phyloP scores from a whole-genome alignment of 2,797 vertebrate genomes.

The Potorous gilbertii region DNA sequence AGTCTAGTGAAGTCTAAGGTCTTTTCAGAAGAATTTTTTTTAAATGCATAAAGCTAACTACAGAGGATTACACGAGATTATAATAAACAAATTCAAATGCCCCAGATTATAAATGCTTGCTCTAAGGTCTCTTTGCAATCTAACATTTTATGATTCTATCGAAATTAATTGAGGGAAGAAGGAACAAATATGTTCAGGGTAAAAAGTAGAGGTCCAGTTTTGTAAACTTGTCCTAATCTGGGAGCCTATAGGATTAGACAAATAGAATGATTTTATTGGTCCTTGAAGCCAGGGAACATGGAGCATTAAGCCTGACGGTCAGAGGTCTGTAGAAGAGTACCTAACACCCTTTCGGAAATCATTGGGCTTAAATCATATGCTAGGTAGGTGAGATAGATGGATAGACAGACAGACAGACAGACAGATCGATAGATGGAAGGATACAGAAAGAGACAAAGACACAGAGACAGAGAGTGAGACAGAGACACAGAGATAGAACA shows the following conservation, averaged over 20 bases:
- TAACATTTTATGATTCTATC: neutral
- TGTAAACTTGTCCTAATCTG: neutral
- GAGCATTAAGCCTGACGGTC: neutral
- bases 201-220: neutral
- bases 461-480: neutral
- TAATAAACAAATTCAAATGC: neutral
- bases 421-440: neutral
- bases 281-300: neutral
- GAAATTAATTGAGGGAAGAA: neutral
- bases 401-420: neutral
- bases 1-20: neutral
- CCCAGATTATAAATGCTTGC: neutral
- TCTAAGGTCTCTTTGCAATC: neutral
- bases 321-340: neutral
- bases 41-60: neutral
- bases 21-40: neutral
- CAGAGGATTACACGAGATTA: neutral
- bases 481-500: neutral
- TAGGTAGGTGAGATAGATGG: too few relatives aligned
- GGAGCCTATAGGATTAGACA: neutral
- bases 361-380: neutral
- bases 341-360: neutral
- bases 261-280: neutral
- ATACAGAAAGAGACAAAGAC: neutral
- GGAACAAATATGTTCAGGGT: neutral